Conservation (phyloP, 2,888 invertebrate species). For the Rhagonycha lutea region DNA sequence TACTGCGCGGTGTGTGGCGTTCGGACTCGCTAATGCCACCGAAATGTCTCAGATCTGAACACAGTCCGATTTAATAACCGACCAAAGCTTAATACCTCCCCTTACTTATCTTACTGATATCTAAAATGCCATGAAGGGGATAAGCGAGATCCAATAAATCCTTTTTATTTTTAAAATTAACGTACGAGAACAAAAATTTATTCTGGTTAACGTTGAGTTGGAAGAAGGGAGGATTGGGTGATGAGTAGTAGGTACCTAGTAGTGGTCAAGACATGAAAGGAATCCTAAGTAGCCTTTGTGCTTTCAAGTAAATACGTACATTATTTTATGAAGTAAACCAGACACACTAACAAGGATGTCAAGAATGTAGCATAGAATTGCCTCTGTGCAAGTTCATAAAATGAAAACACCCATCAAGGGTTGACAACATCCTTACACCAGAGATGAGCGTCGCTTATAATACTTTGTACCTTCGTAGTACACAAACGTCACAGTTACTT, state of each 20-base stretch:
- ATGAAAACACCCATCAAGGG: conserved; percentile 22
- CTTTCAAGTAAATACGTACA: conserved; percentile 32
- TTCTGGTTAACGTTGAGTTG: not conserved
- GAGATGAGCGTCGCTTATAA: not conserved
- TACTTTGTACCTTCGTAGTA: conserved; percentile 13
- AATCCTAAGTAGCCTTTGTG: conserved; percentile 36
- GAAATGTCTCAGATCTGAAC: conserved; percentile 42
- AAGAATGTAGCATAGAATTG: conserved; percentile 25
- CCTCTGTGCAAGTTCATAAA: conserved; percentile 31
- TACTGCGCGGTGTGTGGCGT: conserved; percentile 46
- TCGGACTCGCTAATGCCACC: conserved; percentile 40
- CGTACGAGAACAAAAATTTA: not conserved
- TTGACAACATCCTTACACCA: conserved; percentile 24
- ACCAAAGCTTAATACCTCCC: conserved; percentile 29
- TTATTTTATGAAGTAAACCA: conserved; percentile 29
- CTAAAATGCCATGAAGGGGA: conserved; percentile 18
- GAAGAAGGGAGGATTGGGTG: not conserved
- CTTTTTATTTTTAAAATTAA: not conserved
- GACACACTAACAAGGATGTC: conserved; percentile 28
- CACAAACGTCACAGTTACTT: conserved; percentile 10
- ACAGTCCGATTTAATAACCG: conserved; percentile 33
- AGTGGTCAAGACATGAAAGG: conserved; percentile 34
- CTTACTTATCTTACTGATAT: conserved; percentile 27
- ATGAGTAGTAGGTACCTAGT: conserved; percentile 23
- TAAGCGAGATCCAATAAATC: conserved; percentile 16